Evolutionary conservation across 2,888 invertebrate species (phyloP), one percentile per base, ranked within the genome.

Genomic region (Agonopterix arenella): DNA sequence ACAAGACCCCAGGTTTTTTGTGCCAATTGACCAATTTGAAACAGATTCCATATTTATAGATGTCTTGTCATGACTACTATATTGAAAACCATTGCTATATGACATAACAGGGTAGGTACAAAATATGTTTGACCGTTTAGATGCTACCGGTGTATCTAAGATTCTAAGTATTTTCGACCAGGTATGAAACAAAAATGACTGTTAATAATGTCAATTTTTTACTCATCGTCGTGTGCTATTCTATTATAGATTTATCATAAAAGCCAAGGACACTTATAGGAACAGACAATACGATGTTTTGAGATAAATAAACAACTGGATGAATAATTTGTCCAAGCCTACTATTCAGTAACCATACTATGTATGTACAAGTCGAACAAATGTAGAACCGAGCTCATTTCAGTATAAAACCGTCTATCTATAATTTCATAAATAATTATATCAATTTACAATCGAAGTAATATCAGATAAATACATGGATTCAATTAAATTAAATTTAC

Each of bases 371-470:
- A 40, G 9, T 40, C 40, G 28, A 7, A 40, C n/a, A 40, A 43
- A 36, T 43, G 54, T 36, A 28, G 55, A 62, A 66, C 62, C 64
- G 62, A 69, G 60, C 65, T 64, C 64, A 60, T 61, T 66, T 64
- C 67, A 68, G 64, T 79, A 76, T 67, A 75, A 80, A 80, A 79
- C 73, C 64, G 60, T 67, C 67, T 70, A 74, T 60, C 68, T 78
- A 76, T 60, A 73, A 74, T 72, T 78, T 76, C 67, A 81, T 79
- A 82, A 79, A 81, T 82, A 80, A 70, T 69, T 72, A 61, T 73
- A 73, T 73, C 59, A 48, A 76, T 81, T 76, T 82, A 83, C 80
- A 83, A 70, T 74, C 64, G 61, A 76, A 69, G 66, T 66, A 70
- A 72, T 68, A 74, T 73, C 73, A 62, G 73, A 74, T 76, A 83